Conservation (phyloP, 2,113 vertebrate species). For the Sialia sialis region DNA sequence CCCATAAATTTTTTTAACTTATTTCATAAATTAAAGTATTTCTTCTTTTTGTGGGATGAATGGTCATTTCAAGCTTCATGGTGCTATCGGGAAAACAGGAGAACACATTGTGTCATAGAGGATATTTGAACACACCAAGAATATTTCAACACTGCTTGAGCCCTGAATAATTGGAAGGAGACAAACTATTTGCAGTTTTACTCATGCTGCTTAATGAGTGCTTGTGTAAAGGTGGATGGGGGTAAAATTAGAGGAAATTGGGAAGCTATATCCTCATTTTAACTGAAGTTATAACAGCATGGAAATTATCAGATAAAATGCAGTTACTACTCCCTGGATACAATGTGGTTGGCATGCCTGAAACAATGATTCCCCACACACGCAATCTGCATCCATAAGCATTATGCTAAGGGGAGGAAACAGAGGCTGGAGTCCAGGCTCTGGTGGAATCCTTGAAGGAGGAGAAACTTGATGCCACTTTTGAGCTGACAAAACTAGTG, state of each 20-base stretch:
- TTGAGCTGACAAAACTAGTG: not conserved
- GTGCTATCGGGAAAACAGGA: not conserved
- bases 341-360: not conserved
- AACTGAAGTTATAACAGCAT: not conserved
- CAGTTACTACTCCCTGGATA: not conserved
- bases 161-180: not conserved
- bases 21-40: not conserved
- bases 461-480: not conserved
- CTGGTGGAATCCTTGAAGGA: not conserved
- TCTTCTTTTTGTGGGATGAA: not conserved
- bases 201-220: not conserved
- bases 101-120: not conserved
- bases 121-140: not conserved
- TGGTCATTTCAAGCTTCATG: not conserved
- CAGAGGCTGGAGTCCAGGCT: accelerated
- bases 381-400: not conserved
- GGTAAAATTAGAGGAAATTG: not conserved
- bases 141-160: not conserved
- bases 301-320: not conserved
- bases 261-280: not conserved
- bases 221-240: not conserved
- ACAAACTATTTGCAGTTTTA: not conserved
- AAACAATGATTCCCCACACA: not conserved
- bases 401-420: not conserved
- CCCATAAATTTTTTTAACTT: not conserved